Evolutionary conservation across 1,140 invertebrate genomes (phyloP).

Genomic region (Choristoneura fumiferana): DNA sequence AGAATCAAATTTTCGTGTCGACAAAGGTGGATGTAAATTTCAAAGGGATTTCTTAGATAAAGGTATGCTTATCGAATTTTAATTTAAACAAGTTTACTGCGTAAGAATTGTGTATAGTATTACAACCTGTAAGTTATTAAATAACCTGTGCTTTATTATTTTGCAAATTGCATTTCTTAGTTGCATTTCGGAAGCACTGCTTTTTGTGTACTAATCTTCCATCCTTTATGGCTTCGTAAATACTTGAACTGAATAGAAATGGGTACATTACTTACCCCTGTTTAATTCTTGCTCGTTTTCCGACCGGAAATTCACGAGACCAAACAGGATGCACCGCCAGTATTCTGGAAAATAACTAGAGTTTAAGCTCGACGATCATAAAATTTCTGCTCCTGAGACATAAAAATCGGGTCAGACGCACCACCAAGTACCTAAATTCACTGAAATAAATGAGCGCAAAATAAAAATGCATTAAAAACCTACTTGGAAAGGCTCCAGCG

Average conservation of each 20-base stretch:
- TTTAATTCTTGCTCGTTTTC: constrained; percentile 31
- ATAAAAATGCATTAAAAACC: constrained; percentile 24
- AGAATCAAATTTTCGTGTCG: not conserved
- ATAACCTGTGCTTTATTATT: no score
- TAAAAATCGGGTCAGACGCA: constrained; percentile 28
- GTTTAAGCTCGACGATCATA: constrained; percentile 32
- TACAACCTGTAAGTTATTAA: no score
- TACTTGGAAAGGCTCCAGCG: constrained; percentile 16
- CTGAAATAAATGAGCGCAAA: constrained; percentile 21
- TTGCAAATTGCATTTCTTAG: no score
- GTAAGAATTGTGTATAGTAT: no score
- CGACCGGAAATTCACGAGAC: constrained; percentile 21
- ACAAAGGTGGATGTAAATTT: not conserved
- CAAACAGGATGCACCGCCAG: constrained; percentile 27
- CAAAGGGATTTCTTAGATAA: not conserved
- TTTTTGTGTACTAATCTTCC: no score
- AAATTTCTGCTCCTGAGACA: constrained; percentile 25
- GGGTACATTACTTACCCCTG: constrained; percentile 27
- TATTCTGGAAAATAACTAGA: constrained; percentile 33
- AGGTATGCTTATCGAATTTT: no score
- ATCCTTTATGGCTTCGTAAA: no score
- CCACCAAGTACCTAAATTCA: constrained; percentile 26
- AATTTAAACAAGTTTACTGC: no score
- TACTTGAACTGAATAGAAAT: no score
- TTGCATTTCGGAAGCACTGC: no score